Evolutionary conservation across 1,140 invertebrate genomes (phyloP).

Genomic region (Euura lappo): DNA sequence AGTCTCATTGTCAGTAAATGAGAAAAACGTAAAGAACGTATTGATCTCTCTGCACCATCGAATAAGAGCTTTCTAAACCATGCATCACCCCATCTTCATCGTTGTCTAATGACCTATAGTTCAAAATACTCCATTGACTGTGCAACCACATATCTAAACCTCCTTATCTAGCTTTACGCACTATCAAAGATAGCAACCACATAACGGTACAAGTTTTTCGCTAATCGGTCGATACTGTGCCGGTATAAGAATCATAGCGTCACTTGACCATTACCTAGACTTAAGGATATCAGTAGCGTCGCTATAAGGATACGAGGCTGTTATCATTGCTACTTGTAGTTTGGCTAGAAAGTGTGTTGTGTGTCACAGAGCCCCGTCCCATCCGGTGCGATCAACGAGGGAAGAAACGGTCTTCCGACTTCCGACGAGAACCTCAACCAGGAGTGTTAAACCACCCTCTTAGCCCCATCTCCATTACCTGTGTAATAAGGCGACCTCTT

Average conservation of each 20-base stretch:
- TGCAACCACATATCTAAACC: neutral
- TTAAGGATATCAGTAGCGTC: neutral
- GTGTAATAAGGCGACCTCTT: neutral
- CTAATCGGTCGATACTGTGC: no score
- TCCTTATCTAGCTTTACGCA: neutral
- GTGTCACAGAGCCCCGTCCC: slow-evolving; percentile 72
- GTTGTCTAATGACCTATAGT: neutral
- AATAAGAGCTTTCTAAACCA: neutral
- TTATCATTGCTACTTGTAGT: neutral
- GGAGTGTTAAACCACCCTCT: slow-evolving; percentile 55
- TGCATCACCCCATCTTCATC: neutral
- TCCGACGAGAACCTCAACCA: slow-evolving; percentile 74
- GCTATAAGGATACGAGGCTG: neutral
- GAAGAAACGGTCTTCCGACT: slow-evolving; percentile 63
- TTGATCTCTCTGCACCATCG: neutral
- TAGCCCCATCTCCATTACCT: neutral
- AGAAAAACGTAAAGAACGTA: neutral
- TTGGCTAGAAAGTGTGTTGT: slow-evolving; percentile 40
- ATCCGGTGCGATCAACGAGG: slow-evolving; percentile 58
- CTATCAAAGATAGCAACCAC: neutral
- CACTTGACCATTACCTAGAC: neutral
- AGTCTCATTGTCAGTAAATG: neutral
- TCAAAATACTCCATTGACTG: neutral
- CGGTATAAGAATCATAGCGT: no score
- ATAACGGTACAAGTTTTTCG: no score